phyloP scores from a whole-genome alignment of 1,140 invertebrate species.

The Dreissena rostriformis region DNA sequence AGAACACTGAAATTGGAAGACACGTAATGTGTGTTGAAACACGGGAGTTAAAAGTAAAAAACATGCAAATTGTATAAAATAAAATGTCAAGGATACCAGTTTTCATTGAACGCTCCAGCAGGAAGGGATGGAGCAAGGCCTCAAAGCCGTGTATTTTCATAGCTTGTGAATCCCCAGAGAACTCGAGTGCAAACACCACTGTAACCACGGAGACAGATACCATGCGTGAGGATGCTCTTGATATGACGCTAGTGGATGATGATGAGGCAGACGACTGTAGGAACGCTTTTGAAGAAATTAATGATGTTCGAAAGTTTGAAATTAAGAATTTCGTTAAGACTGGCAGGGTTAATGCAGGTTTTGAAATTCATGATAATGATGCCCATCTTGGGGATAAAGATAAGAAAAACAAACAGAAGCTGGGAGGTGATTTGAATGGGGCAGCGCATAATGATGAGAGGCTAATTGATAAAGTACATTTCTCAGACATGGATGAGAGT shows the following conservation, averaged over 20 bases:
- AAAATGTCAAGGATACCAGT: slow-evolving; percentile 52
- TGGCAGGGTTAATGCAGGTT: neutral
- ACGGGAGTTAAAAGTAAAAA: neutral
- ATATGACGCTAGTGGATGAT: neutral
- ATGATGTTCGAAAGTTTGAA: neutral
- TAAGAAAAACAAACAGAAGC: neutral
- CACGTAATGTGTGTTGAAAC: neutral
- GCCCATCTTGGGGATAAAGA: neutral
- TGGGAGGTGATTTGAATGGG: neutral
- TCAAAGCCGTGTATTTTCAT: slow-evolving; percentile 43
- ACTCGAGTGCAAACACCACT: slow-evolving; percentile 2
- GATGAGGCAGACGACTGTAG: neutral
- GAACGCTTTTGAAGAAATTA: too few relatives aligned
- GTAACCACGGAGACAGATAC: neutral
- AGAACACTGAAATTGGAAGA: neutral
- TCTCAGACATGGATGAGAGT: slow-evolving; percentile 16
- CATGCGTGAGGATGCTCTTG: neutral
- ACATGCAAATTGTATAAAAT: too few relatives aligned
- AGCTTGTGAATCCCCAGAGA: slow-evolving; percentile 46
- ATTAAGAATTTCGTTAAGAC: too few relatives aligned
- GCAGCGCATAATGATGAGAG: neutral
- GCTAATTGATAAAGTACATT: slow-evolving; percentile 43
- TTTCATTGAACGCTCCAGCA: slow-evolving; percentile 42
- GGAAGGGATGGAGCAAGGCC: slow-evolving; percentile 32
- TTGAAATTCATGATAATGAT: neutral